Conservation (phyloP, 1,140 invertebrate species). For the Drosophila burlai region DNA sequence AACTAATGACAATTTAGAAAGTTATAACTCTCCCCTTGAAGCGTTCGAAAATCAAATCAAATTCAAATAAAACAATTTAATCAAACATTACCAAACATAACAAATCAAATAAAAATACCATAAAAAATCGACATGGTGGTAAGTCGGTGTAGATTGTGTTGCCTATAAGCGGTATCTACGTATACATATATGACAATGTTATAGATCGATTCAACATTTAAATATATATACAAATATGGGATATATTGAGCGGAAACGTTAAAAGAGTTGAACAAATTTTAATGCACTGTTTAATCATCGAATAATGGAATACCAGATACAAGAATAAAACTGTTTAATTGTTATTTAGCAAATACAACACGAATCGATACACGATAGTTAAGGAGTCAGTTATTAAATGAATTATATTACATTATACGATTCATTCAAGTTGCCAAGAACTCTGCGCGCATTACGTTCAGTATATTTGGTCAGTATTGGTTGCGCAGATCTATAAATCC, state of each 20-base stretch:
- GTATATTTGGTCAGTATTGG: conserved; percentile 56
- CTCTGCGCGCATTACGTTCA: conserved; percentile 38
- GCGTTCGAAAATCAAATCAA: conserved; percentile 62
- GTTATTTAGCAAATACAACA: conserved; percentile 71
- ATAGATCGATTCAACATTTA: conserved; percentile 58
- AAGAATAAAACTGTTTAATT: conserved; percentile 64
- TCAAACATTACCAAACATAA: conserved; percentile 63
- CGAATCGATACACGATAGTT: conserved; percentile 41
- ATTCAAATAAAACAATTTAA: conserved; percentile 69
- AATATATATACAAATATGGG: conserved; percentile 38
- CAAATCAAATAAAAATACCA: conserved; percentile 52
- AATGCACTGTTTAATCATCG: conserved; percentile 85
- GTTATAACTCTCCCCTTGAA: conserved; percentile 52
- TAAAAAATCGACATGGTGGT: conserved; percentile 48
- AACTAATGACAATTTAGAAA: conserved; percentile 29
- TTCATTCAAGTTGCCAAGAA: conserved; percentile 38
- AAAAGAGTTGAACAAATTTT: conserved; percentile 77
- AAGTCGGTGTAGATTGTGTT: conserved; percentile 47
- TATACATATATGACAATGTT: conserved; percentile 61
- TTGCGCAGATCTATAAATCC: conserved; percentile 23
- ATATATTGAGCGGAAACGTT: conserved; percentile 47
- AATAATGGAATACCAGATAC: conserved; percentile 67
- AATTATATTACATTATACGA: conserved; percentile 36
- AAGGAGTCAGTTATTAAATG: conserved; percentile 43
- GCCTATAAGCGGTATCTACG: conserved; percentile 53